Evolutionary conservation across 2,888 invertebrate species (phyloP).

Genomic region (Drosophila gaucha): DNA sequence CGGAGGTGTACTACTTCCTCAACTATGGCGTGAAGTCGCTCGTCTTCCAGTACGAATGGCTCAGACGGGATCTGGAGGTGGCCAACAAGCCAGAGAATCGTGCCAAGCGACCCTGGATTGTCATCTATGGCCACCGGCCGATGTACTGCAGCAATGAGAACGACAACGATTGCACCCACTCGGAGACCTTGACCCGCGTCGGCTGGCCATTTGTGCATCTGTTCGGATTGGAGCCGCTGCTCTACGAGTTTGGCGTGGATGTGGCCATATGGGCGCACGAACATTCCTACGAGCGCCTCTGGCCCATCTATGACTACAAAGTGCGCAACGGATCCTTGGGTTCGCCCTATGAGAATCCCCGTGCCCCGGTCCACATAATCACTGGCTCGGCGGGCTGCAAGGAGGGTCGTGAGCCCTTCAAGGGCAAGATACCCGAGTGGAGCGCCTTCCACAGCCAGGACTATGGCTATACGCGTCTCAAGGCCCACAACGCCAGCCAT

Average conservation of each 20-base stretch:
- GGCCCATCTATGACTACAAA: conserved; percentile 95
- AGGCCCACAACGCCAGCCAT: conserved; percentile 92
- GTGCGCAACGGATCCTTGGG: conserved; percentile 88
- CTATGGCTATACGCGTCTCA: conserved; percentile 96
- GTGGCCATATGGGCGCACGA: conserved; percentile 98
- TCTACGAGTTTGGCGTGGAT: conserved; percentile 96
- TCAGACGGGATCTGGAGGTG: conserved; percentile 90
- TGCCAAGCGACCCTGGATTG: conserved; percentile 91
- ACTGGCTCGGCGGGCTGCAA: conserved; percentile 96
- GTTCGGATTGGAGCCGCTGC: conserved; percentile 92
- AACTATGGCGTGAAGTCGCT: conserved; percentile 94
- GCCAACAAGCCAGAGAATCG: conserved; percentile 92
- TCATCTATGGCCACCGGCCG: conserved; percentile 93
- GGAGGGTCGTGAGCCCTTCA: conserved; percentile 92
- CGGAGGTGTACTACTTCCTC: conserved; percentile 97
- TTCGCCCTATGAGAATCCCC: conserved; percentile 86
- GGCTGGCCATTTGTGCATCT: conserved; percentile 89
- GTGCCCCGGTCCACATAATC: conserved; percentile 96
- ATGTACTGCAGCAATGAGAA: conserved; percentile 96
- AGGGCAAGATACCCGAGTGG: conserved; percentile 88
- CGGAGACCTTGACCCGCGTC: conserved; percentile 88
- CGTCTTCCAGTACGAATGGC: conserved; percentile 94
- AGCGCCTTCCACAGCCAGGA: conserved; percentile 94
- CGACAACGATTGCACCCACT: conserved; percentile 90
- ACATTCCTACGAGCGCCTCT: conserved; percentile 97